phyloP scores from a whole-genome alignment of 2,113 vertebrate species.

The Zootoca vivipara region DNA sequence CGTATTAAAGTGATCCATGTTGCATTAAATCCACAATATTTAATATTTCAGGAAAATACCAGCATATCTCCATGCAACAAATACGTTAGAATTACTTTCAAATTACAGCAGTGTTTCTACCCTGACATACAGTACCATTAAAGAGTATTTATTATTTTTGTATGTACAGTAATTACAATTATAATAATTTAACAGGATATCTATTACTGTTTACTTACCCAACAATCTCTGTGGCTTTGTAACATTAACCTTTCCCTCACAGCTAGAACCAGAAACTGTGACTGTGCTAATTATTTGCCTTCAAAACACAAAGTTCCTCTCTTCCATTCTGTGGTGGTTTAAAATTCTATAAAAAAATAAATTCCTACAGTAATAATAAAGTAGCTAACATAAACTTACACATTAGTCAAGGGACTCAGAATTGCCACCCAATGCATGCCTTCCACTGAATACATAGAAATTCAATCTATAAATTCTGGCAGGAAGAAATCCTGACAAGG shows the following conservation, averaged over 20 bases:
- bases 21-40: background rate
- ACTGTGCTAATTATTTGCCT: background rate
- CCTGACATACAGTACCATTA: slow-evolving; percentile 13
- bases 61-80: background rate
- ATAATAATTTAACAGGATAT: background rate
- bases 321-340: slow-evolving; percentile 14
- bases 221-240: background rate
- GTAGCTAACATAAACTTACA: background rate
- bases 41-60: background rate
- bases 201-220: background rate
- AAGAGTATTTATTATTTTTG: background rate
- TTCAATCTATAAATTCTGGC: background rate
- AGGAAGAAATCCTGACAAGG: background rate
- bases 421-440: background rate
- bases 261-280: background rate
- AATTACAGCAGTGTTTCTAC: background rate
- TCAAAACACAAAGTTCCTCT: background rate
- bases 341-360: slow-evolving; percentile 17
- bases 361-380: slow-evolving; percentile 1
- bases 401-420: background rate
- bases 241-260: background rate
- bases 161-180: background rate
- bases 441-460: background rate
- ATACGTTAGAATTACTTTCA: slow-evolving; percentile 8
- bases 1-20: background rate